Evolutionary conservation across 2,113 vertebrate genomes (phyloP), one percentile per base, ranked within the genome.

Genomic region (Hemicordylus capensis): DNA sequence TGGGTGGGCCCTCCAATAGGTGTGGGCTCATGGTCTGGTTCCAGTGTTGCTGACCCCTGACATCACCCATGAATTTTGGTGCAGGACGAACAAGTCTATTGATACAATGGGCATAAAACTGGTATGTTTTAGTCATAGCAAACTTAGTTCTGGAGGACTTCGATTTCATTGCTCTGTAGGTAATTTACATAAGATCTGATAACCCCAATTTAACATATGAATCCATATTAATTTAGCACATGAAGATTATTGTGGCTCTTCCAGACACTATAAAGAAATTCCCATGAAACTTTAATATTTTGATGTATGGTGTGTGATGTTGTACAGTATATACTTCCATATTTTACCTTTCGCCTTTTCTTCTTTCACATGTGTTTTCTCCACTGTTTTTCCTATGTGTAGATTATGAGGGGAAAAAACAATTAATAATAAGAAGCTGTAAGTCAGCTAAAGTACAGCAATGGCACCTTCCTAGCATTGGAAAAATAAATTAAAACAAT

Each of bases 281-380:
- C 20, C 14, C 14, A 2, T 31, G 22, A 87, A n/a, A 0, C 0
- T 24, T 20, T 34, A 66, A 6, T 0, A 74, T 80, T 77, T 5
- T 24, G 75, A 89, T 92, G 87, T 87, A 44, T 64, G 24, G 6
- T 69, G 63, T 85, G 34, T n/a, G n/a, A n/a, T n/a, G n/a, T n/a
- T n/a, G n/a, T n/a, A n/a, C n/a, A n/a, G n/a, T 58, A 67, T 58
- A 77, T 89, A 73, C 0, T 81, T 48, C 31, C 4, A 28, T 85
- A 77, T 70, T 82, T 91, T 95, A 94, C 93, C 94, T 95, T 94
- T 94, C 9, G 0, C 39, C 91, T 94, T 95, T 82, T 85, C 75
- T 6, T 88, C 37, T 90, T 95, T 95, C 77, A 84, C 37, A 14
- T 75, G 90, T 80, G 93, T 93, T 81, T 93, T 90, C 87, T 19